These are phyloP conservation scores for Corythaixoides concolor DNA, from an alignment of 2,113 vertebrate species.

Conservation along the genomic window DNA sequence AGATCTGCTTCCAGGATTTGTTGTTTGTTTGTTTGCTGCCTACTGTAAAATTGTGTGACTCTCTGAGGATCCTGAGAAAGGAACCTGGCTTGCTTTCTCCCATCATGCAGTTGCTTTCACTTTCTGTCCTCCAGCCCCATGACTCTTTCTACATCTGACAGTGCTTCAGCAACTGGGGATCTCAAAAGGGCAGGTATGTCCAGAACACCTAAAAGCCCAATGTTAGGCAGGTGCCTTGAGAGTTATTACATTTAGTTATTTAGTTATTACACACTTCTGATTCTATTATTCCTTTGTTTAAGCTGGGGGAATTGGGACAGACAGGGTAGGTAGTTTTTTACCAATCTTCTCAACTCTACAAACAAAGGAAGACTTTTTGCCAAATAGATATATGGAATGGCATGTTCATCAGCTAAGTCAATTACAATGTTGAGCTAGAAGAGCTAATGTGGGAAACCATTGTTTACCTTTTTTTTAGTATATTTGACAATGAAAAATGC, in stretches of 20 bases:
- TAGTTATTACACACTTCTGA: neutral
- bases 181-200: neutral
- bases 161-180: neutral
- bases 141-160: neutral
- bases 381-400: neutral
- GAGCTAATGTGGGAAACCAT: rapidly evolving
- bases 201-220: neutral
- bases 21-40: neutral
- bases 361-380: neutral
- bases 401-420: neutral
- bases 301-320: neutral
- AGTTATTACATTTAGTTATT: neutral
- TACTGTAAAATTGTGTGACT: neutral
- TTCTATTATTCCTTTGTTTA: neutral
- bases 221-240: neutral
- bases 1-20: neutral
- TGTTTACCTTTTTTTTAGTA: neutral
- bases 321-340: neutral
- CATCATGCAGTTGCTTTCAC: neutral
- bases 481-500: slow-evolving; percentile 22
- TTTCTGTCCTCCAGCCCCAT: neutral
- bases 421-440: neutral
- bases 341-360: neutral
- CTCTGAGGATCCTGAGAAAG: neutral
- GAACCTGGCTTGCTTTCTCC: neutral